phyloP scores from a whole-genome alignment of 2,888 invertebrate genomes.

The Pammene aurita region DNA sequence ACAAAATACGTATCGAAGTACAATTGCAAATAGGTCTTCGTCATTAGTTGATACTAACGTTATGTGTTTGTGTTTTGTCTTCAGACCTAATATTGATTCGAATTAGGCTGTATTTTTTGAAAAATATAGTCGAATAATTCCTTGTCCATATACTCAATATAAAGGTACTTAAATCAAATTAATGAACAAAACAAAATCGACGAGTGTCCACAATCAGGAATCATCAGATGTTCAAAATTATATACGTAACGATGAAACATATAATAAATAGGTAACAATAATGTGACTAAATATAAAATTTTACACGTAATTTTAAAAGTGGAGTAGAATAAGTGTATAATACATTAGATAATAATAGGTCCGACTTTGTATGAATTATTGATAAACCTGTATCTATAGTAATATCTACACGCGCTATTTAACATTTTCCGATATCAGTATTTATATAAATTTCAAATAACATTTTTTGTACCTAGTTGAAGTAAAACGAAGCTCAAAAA shows the following conservation, averaged over 20 bases:
- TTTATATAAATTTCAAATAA: constrained; percentile 11
- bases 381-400: constrained; percentile 59
- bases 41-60: constrained; percentile 56
- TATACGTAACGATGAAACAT: constrained; percentile 83
- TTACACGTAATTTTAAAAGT: constrained; percentile 81
- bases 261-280: constrained; percentile 77
- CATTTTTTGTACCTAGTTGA: background rate
- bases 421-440: constrained; percentile 32
- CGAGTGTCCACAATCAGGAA: constrained; percentile 66
- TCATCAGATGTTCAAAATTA: constrained; percentile 83
- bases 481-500: constrained; percentile 24
- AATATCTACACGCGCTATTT: constrained; percentile 58
- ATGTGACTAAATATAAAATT: constrained; percentile 81
- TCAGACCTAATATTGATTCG: constrained; percentile 65
- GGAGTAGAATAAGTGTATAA: constrained; percentile 80
- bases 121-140: constrained; percentile 56
- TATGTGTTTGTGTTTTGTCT: constrained; percentile 67
- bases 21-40: constrained; percentile 76
- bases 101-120: constrained; percentile 52
- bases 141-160: constrained; percentile 70
- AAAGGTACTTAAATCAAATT: constrained; percentile 61
- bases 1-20: constrained; percentile 83
- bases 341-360: constrained; percentile 75
- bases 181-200: constrained; percentile 56
- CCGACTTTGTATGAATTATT: constrained; percentile 80